Base-by-base conservation (phyloP, 2,888 invertebrate species). In the Melanostoma scalare region DNA sequence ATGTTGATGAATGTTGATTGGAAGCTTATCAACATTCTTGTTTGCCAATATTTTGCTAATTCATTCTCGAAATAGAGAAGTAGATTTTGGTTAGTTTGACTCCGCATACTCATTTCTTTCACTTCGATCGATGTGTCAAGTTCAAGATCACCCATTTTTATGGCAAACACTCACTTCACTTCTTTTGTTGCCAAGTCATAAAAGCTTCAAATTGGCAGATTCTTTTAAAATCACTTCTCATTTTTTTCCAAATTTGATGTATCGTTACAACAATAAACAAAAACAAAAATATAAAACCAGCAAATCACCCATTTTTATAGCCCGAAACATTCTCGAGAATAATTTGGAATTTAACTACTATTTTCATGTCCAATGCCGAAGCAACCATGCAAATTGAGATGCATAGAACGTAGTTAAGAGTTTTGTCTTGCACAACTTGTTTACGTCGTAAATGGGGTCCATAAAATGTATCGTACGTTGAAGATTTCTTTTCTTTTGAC, bases 381-480 rank as follows among this genome's bases (percentile, higher is more conserved):
- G 71, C 46, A 75, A 71, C 44, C 76, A 78, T 82, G 82, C 73
- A 82, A 82, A 78, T 82, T 82, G 56, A 78, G 73, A 78, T 82
- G 82, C 82, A 78, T 53, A 53, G 68, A 82, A 63, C 44, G 63
- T 38, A 63, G 38, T 77, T 68, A 40, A 63, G 52, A 35, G 30
- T 50, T 50, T 53, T 53, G 56, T 73, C 67, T 73, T 48, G 46
- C 67, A 65, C 77, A 77, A 60, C 81, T 56, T 74, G 63, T 78
- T 77, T 75, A 71, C 55, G 75, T 85, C 84, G 74, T 85, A 84
- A 84, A 84, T 74, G 74, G 38, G 65, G 72, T 71, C 71, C 68
- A 77, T 82, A 81, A 81, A 76, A 63, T 68, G 44, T 65, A 71
- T 71, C 65, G 63, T 50, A 48, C 1, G 4, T 55, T 20, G 20